A percentile compares a stretch with the other conserved stretches of the same genome.
These are phyloP conservation scores for Drosophila paramelanica DNA, from an alignment of 2,888 invertebrate species.

Conservation along the genomic window DNA sequence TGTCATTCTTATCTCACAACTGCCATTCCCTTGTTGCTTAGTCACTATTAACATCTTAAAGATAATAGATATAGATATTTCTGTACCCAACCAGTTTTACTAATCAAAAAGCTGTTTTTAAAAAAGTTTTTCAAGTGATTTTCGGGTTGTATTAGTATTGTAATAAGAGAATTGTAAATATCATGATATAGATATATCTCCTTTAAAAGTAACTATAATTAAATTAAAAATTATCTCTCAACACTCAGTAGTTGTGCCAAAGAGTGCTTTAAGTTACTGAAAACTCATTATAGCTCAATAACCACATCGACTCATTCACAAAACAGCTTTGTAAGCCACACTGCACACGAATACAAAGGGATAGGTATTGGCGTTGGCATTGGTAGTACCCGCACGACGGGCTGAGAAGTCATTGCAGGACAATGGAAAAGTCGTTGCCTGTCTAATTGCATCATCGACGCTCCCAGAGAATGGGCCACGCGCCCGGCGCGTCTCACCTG, in stretches of 20 bases:
- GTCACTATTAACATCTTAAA: too few relatives aligned
- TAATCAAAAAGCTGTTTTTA: too few relatives aligned
- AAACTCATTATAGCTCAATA: conserved; percentile 50
- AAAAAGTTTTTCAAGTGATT: too few relatives aligned
- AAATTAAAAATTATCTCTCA: too few relatives aligned
- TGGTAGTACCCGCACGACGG: conserved; percentile 22
- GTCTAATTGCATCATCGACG: conserved; percentile 75
- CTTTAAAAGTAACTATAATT: too few relatives aligned
- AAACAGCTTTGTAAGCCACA: conserved; percentile 48
- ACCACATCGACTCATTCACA: conserved; percentile 17
- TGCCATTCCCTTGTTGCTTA: too few relatives aligned
- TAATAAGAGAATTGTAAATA: too few relatives aligned
- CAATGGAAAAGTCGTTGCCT: conserved; percentile 73
- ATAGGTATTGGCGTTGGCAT: background rate
- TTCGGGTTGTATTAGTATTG: too few relatives aligned
- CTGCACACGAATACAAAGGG: conserved; percentile 21
- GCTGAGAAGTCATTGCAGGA: conserved; percentile 73
- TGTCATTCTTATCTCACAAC: too few relatives aligned
- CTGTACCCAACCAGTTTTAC: too few relatives aligned
- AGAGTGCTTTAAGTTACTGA: conserved; percentile 8
- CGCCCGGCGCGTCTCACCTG: conserved; percentile 80
- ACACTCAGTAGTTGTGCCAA: background rate
- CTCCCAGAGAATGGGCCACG: conserved; percentile 53
- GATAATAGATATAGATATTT: too few relatives aligned
- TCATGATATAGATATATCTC: too few relatives aligned